Percentiles rank a stretch among this genome's conserved stretches.
Evolutionary conservation across 2,113 vertebrate genomes (phyloP).

Genomic region (Columbina picui): DNA sequence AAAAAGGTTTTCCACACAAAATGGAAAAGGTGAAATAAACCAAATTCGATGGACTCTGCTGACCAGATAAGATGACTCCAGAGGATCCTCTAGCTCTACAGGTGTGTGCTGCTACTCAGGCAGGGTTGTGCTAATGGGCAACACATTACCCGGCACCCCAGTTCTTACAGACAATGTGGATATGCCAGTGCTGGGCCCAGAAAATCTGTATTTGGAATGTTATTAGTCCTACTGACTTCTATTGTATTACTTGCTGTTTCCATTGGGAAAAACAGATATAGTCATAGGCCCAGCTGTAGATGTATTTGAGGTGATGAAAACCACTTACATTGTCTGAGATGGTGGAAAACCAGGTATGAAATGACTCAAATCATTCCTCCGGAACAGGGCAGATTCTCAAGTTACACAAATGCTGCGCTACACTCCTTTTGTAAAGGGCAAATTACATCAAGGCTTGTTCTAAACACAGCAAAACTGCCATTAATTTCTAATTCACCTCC

Average conservation of each 20-base stretch:
- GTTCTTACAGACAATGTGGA: accelerated
- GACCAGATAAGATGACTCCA: not conserved
- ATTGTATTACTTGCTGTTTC: not conserved
- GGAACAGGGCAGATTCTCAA: not conserved
- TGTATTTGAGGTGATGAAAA: not conserved
- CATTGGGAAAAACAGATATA: not conserved
- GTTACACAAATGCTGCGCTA: not conserved
- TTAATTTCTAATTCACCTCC: not conserved
- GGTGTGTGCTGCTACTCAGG: not conserved
- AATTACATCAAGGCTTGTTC: not conserved
- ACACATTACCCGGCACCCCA: accelerated
- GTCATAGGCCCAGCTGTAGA: not conserved
- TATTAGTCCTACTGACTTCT: not conserved
- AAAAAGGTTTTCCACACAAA: not conserved
- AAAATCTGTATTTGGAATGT: not conserved
- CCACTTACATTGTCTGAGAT: not conserved
- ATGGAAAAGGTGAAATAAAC: not conserved
- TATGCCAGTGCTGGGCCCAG: not conserved
- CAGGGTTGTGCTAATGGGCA: not conserved
- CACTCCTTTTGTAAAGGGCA: not conserved
- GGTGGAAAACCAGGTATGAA: not conserved
- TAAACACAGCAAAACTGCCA: not conserved
- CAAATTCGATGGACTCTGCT: not conserved
- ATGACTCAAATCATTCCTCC: not conserved
- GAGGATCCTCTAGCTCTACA: not conserved